A percentile compares a stretch with the other conserved stretches of the same genome.
Conservation (phyloP, 2,797 vertebrate genomes). For the Tenualosa thibaudeaui region DNA sequence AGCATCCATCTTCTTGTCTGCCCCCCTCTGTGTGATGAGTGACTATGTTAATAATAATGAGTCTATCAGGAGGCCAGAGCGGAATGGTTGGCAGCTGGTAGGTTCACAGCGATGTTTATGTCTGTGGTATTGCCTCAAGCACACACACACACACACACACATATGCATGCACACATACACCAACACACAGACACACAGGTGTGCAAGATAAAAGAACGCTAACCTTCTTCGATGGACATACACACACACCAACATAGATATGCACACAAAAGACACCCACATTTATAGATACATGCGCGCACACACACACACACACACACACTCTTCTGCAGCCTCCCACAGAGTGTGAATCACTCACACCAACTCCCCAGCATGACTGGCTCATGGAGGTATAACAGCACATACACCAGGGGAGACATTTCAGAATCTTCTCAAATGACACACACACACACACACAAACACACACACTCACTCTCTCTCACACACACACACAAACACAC, state of each 20-base stretch:
- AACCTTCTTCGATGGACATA: not conserved
- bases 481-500: not conserved
- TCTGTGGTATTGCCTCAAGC: not conserved
- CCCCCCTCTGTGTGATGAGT: not conserved
- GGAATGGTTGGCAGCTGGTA: not conserved
- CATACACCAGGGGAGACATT: not conserved
- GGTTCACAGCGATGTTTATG: not conserved
- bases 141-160: not conserved
- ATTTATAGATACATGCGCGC: not conserved
- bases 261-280: not conserved
- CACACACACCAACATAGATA: not conserved
- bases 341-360: conserved; percentile 23
- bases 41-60: conserved; percentile 20
- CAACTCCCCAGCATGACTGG: not conserved
- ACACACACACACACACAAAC: not conserved
- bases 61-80: not conserved
- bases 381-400: conserved; percentile 8
- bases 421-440: not conserved
- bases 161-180: not conserved
- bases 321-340: conserved; percentile 12
- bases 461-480: not conserved
- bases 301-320: not conserved
- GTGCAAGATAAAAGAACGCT: not conserved
- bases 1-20: not conserved
- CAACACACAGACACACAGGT: not conserved